These are phyloP conservation scores for Ethmia dodecea DNA, from an alignment of 2,888 invertebrate species.

Conservation along the genomic window DNA sequence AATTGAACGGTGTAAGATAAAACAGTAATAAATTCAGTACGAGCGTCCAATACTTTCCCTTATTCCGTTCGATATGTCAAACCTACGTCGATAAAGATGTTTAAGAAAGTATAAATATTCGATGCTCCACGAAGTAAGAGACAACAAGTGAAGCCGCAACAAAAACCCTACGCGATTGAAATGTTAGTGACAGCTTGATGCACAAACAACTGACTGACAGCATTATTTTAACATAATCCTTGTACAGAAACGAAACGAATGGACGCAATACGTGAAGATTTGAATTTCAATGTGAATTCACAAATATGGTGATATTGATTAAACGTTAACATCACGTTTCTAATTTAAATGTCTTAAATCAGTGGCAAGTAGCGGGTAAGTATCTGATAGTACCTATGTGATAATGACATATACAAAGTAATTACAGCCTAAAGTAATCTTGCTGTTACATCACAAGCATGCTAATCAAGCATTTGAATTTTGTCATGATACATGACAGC, in stretches of 20 bases:
- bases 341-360: slow-evolving; percentile 40
- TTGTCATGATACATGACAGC: too few species aligned
- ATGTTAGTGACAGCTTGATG: slow-evolving; percentile 73
- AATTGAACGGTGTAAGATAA: slow-evolving; percentile 24
- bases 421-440: too few species aligned
- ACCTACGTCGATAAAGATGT: slow-evolving; percentile 72
- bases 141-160: slow-evolving; percentile 54
- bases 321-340: slow-evolving; percentile 51
- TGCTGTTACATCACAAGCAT: too few species aligned
- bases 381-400: too few species aligned
- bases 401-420: too few species aligned
- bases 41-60: slow-evolving; percentile 43
- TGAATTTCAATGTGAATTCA: slow-evolving; percentile 69
- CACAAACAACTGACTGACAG: slow-evolving; percentile 71
- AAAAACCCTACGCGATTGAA: slow-evolving; percentile 70
- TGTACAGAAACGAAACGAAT: slow-evolving; percentile 66
- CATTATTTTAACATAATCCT: slow-evolving; percentile 75
- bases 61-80: slow-evolving; percentile 54
- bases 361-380: too few species aligned
- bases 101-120: slow-evolving; percentile 70
- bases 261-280: slow-evolving; percentile 63
- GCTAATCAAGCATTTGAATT: too few species aligned
- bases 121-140: slow-evolving; percentile 48
- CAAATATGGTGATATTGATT: slow-evolving; percentile 59
- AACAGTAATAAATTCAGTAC: slow-evolving; percentile 41